Percentiles rank a stretch among this genome's conserved stretches.
phyloP scores from a whole-genome alignment of 2,797 vertebrate genomes.

The Pelobates cultripes region DNA sequence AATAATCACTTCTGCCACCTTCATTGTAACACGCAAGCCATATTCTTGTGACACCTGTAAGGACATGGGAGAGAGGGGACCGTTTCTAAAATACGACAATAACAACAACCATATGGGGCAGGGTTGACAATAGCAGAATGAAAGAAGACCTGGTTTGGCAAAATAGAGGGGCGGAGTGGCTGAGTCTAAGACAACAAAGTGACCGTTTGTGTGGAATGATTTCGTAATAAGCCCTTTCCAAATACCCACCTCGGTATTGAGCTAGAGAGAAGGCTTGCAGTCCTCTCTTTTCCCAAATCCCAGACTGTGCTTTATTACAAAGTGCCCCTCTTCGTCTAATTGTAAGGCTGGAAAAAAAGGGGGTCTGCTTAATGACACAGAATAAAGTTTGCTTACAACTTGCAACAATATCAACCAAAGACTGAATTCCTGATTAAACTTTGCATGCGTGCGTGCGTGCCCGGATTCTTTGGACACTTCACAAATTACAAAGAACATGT shows the following conservation, averaged over 20 bases:
- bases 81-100: conserved; percentile 50
- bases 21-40: conserved; percentile 57
- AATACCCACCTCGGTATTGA: not conserved
- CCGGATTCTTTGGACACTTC: not conserved
- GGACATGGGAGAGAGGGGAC: conserved; percentile 55
- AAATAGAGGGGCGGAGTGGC: conserved; percentile 45
- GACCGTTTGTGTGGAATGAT: conserved; percentile 50
- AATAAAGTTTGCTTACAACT: not conserved
- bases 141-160: not conserved
- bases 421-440: not conserved
- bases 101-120: conserved; percentile 64
- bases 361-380: not conserved
- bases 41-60: conserved; percentile 64
- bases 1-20: conserved; percentile 64
- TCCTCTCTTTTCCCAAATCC: not conserved
- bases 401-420: not conserved
- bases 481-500: not conserved
- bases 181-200: conserved; percentile 27
- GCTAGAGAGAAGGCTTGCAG: not conserved
- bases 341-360: not conserved
- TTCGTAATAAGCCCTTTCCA: conserved; percentile 31
- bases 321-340: not conserved
- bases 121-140: conserved; percentile 33
- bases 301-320: not conserved
- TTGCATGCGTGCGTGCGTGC: not conserved